A percentile compares a stretch with the other conserved stretches of the same genome.
phyloP scores from a whole-genome alignment of 2,113 vertebrate genomes.

The Dryoscopus gambensis region DNA sequence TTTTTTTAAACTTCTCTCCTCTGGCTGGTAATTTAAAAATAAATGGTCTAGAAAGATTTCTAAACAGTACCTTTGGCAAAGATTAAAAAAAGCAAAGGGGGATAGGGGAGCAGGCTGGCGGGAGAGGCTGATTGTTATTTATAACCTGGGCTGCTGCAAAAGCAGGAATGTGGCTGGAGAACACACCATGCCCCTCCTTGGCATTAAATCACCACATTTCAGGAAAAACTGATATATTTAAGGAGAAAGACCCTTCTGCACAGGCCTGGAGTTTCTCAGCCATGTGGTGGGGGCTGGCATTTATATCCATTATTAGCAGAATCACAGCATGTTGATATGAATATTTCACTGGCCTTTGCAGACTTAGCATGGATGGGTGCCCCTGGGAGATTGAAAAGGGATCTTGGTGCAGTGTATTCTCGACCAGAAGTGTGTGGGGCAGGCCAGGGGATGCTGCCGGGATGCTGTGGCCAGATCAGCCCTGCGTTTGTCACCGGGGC shows the following conservation, averaged over 20 bases:
- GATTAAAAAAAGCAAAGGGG: conserved; percentile 65
- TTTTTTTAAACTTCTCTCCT: conserved; percentile 60
- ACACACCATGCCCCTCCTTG: not conserved
- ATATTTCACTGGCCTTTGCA: not conserved
- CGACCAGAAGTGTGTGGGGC: accelerated
- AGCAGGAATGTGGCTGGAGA: not conserved
- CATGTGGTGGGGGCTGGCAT: not conserved
- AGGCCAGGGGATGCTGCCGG: not conserved
- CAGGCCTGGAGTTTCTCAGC: not conserved
- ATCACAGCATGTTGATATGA: accelerated
- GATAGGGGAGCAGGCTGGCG: conserved; percentile 2
- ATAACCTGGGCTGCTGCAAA: conserved; percentile 42
- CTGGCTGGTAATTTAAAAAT: conserved; percentile 81
- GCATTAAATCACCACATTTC: not conserved
- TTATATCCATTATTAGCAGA: not conserved
- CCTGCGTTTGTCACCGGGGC: not conserved
- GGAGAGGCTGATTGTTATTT: conserved; percentile 60
- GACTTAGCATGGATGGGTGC: not conserved
- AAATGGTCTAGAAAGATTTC: conserved; percentile 82
- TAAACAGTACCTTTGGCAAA: conserved; percentile 80
- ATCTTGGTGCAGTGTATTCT: accelerated
- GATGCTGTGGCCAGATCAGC: not conserved
- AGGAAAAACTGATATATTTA: not conserved
- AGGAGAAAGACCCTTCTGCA: not conserved
- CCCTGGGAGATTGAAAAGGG: not conserved